A percentile compares a stretch with the other conserved stretches of the same genome.
Conservation (phyloP, 1,140 invertebrate genomes). For the Portunus trituberculatus region DNA sequence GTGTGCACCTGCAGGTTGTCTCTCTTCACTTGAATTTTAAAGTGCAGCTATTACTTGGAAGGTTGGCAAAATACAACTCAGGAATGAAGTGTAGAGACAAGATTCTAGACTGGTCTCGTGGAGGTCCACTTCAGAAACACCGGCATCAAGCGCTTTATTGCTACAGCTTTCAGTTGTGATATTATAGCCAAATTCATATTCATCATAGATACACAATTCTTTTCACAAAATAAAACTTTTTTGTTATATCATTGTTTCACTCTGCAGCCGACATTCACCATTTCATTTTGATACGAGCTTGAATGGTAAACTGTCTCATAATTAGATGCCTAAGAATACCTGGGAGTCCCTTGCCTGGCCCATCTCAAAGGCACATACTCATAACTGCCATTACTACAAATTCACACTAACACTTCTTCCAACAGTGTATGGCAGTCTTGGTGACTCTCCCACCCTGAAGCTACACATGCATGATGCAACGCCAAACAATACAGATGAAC, state of each 20-base stretch:
- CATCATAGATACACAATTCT: neutral
- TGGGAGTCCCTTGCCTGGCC: no score
- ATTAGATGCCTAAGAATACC: no score
- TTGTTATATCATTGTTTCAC: neutral
- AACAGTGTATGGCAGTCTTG: no score
- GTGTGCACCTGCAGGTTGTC: neutral
- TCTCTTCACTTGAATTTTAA: neutral
- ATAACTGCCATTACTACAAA: no score
- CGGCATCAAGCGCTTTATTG: constrained; percentile 21
- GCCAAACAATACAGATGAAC: neutral
- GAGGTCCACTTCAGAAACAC: neutral
- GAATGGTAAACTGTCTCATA: neutral
- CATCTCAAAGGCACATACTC: no score
- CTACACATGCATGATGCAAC: neutral
- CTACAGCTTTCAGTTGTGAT: constrained; percentile 49
- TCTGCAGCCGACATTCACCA: neutral
- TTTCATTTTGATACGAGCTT: no score
- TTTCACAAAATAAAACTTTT: neutral
- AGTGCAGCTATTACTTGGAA: neutral
- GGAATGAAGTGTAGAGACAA: neutral
- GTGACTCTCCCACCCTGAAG: neutral
- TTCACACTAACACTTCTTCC: no score
- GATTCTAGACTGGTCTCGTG: neutral
- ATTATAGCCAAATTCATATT: constrained; percentile 40
- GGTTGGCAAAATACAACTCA: neutral